Conservation (phyloP, 2,888 invertebrate genomes). For the Charanyca ferruginea region DNA sequence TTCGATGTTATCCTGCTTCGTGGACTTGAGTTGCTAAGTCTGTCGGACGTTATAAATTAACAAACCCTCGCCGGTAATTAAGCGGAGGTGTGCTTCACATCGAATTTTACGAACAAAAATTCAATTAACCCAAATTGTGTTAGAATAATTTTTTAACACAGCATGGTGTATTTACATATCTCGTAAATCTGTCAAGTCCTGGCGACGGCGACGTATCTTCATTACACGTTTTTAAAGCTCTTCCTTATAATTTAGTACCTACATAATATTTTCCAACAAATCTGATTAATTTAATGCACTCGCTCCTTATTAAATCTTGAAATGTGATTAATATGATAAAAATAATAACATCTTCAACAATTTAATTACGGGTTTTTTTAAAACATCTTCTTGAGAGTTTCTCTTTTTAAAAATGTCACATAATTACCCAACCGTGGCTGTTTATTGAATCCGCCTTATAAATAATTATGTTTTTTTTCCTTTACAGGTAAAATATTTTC, state of each 20-base stretch:
- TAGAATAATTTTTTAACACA: conserved; percentile 81
- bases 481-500: conserved; percentile 71
- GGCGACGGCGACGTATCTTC: conserved; percentile 67
- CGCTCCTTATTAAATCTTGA: conserved; percentile 54
- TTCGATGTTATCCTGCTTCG: conserved; percentile 86
- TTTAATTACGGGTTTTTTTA: background rate
- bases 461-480: conserved; percentile 42
- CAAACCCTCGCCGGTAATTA: conserved; percentile 88
- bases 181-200: conserved; percentile 75
- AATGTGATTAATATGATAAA: conserved; percentile 66
- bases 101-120: conserved; percentile 87
- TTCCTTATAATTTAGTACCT: conserved; percentile 63
- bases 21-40: conserved; percentile 84
- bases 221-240: conserved; percentile 60
- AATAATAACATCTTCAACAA: conserved; percentile 31
- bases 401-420: background rate
- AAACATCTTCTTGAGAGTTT: background rate
- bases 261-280: conserved; percentile 70
- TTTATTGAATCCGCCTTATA: background rate
- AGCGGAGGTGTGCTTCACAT: conserved; percentile 87
- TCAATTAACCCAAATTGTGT: conserved; percentile 87
- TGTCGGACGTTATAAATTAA: conserved; percentile 88
- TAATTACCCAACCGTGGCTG: background rate
- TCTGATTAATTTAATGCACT: conserved; percentile 67
- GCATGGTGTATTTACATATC: conserved; percentile 80